Evolutionary conservation across 1,140 invertebrate species (phyloP).

Genomic region (Eriocheir sinensis): DNA sequence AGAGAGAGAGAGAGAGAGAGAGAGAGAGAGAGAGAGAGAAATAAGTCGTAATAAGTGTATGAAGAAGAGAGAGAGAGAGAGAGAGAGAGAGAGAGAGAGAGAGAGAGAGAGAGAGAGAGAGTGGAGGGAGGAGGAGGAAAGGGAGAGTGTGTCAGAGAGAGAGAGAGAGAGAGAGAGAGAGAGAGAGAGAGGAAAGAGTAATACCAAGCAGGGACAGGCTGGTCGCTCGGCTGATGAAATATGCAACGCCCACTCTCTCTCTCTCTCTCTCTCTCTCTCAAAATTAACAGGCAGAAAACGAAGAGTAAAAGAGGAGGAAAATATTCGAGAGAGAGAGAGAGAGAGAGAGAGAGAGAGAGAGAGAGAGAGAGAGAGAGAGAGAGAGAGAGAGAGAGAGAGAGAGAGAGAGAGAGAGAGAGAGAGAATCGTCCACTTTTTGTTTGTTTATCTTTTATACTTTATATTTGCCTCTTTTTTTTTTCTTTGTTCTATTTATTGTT

Average conservation of each 20-base stretch:
- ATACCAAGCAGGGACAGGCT: background rate
- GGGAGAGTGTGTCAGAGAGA: background rate
- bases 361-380: too few species aligned
- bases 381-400: too few species aligned
- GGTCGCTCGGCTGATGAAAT: background rate
- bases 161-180: background rate
- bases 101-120: background rate
- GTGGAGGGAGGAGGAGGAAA: background rate
- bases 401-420: too few species aligned
- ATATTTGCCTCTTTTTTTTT: too few species aligned
- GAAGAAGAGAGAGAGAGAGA: background rate
- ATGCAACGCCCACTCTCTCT: background rate
- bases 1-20: background rate
- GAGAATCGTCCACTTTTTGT: too few species aligned
- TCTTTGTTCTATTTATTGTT: too few species aligned
- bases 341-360: too few species aligned
- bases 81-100: background rate
- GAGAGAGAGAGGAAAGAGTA: background rate
- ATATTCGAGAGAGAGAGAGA: too few species aligned
- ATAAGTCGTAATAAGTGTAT: background rate
- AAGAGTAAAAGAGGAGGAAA: too few species aligned
- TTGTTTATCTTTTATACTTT: too few species aligned
- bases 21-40: background rate
- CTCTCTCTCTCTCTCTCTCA: constrained; percentile 19
- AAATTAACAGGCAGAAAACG: too few species aligned